These are phyloP conservation scores for Pristiophorus japonicus DNA, from an alignment of 2,113 vertebrate genomes.

Conservation along the genomic window DNA sequence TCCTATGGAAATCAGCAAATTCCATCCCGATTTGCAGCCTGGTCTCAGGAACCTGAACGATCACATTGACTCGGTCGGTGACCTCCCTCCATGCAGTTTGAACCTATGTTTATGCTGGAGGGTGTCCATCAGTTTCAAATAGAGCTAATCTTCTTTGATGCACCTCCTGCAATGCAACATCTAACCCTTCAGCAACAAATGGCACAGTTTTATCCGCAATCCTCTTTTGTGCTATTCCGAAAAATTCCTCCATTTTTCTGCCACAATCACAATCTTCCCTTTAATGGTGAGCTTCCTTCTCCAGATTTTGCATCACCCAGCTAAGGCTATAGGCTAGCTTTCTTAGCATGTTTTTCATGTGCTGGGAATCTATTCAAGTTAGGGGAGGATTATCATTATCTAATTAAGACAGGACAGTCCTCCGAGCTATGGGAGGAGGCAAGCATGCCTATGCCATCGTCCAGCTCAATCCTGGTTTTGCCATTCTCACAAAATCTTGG, in stretches of 20 bases:
- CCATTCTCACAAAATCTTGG: not conserved
- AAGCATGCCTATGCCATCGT: not conserved
- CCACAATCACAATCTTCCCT: not conserved
- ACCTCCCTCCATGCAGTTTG: not conserved
- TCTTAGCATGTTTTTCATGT: not conserved
- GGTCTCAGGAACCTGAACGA: not conserved
- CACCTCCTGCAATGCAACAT: not conserved
- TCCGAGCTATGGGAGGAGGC: not conserved
- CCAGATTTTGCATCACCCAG: not conserved
- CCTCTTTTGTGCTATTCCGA: not conserved
- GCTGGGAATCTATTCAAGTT: not conserved
- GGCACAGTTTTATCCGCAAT: not conserved
- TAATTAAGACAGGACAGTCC: not conserved
- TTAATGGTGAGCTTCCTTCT: not conserved
- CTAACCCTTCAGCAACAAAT: not conserved
- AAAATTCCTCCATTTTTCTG: not conserved
- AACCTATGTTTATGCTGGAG: not conserved
- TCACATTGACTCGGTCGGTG: not conserved
- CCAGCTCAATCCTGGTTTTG: no score
- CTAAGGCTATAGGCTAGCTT: not conserved
- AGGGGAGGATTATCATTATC: not conserved
- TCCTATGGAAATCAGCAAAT: not conserved
- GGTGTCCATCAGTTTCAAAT: no score
- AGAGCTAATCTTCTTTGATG: no score
- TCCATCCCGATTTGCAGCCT: not conserved